Base-by-base conservation (phyloP, 2,888 invertebrate genomes). In the Tortrix viridana region DNA sequence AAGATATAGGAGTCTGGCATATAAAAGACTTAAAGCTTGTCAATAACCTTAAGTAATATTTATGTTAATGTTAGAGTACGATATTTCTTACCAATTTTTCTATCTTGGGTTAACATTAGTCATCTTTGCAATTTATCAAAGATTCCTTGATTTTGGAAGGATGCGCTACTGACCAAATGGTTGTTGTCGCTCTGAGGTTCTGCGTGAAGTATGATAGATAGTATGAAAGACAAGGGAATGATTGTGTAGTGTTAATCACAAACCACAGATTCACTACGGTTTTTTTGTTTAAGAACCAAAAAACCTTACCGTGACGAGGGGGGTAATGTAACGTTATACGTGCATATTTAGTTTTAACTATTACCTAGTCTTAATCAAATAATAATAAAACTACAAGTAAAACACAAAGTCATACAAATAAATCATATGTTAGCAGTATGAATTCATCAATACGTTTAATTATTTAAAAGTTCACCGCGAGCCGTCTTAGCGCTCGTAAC, bases 1-100 rank as follows among this genome's bases (percentile, higher is more conserved):
- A 56, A 1, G 7, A 64, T 12, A 7, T 68, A 5, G 70, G 70
- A 5, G n/a, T 60, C 1, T 70, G 67, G 67, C 70, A 69, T 43
- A 60, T 67, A 2, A 67, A 70, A 61, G 67, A 68, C 32, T 46
- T 69, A 6, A 68, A 67, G 16, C 19, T 60, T 12, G 22, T 22
- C 12, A 48, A 44, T 44, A 44, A 16, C 6, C 3, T 16, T 44
- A 44, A 44, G 12, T 44, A 44, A 16, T 7, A 6, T 26, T 26
- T 26, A 26, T 26, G 5, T 26, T 6, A 26, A 6, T 26, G 26
- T 38, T 7, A 5, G 38, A 3, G 12, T 38, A 6, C 5, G 2
- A 38, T 14, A 38, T 38, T 7, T 38, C 19, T 3, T 44, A 9
- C 19, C 44, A 44, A 44, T 44, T 44, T 5, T 44, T 16, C 3